phyloP scores from a whole-genome alignment of 2,797 vertebrate species.

The Galagoides demidoff region DNA sequence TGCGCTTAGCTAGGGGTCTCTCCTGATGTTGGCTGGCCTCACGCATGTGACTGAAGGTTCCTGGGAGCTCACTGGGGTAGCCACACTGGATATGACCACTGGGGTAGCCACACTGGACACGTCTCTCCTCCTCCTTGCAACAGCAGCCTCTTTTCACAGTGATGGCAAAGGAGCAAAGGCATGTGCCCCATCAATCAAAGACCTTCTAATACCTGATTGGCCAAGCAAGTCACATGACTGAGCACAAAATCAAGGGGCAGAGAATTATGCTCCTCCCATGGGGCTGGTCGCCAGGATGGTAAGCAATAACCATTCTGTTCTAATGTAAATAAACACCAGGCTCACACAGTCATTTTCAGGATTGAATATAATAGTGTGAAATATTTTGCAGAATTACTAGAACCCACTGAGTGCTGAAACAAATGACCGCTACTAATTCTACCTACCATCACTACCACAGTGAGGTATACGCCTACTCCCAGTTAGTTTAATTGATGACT shows the following conservation, averaged over 20 bases:
- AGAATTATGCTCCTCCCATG: not conserved
- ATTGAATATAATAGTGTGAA: not conserved
- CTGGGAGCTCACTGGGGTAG: too few relatives aligned
- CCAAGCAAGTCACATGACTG: not conserved
- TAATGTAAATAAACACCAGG: not conserved
- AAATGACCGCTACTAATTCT: not conserved
- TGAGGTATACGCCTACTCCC: not conserved
- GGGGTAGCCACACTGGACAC: accelerated
- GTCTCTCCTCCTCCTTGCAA: not conserved
- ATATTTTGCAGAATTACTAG: not conserved
- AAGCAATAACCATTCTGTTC: not conserved
- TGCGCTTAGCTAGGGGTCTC: not conserved
- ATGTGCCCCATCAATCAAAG: too few relatives aligned
- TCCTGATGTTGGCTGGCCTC: not conserved
- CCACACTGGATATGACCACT: accelerated
- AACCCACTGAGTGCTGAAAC: too few relatives aligned
- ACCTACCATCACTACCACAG: accelerated
- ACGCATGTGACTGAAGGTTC: accelerated
- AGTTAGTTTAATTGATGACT: not conserved
- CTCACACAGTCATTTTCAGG: not conserved
- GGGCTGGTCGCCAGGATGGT: not conserved
- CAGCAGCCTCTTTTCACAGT: not conserved
- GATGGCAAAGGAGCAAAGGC: not conserved
- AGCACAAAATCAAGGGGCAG: not conserved
- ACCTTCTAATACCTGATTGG: not conserved